Percentiles rank a stretch among this genome's conserved stretches.
Evolutionary conservation across 2,888 invertebrate species (phyloP).

Genomic region (Cerastoderma edule): DNA sequence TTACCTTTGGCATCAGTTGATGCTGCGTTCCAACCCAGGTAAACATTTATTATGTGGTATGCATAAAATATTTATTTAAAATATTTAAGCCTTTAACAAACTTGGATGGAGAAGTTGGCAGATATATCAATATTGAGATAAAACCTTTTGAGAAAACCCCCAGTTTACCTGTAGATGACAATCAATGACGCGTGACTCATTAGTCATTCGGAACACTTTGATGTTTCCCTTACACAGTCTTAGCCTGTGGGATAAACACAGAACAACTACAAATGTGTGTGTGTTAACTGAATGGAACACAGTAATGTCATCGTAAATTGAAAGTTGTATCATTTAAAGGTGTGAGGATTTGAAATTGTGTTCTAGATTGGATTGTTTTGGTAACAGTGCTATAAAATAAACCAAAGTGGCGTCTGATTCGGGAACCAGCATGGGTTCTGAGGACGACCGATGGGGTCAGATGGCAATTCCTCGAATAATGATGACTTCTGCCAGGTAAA

Average conservation of each 20-base stretch:
- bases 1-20: too few species aligned
- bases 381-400: slow-evolving; percentile 14
- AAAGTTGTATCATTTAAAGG: slow-evolving; percentile 11
- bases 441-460: slow-evolving; percentile 64
- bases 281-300: slow-evolving; percentile 9
- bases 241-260: slow-evolving; percentile 19
- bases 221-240: slow-evolving; percentile 13
- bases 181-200: slow-evolving; percentile 60
- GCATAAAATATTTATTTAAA: not conserved
- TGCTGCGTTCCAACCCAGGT: too few species aligned
- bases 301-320: slow-evolving; percentile 23
- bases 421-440: slow-evolving; percentile 60
- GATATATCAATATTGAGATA: not conserved
- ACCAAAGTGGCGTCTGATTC: slow-evolving; percentile 62
- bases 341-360: slow-evolving; percentile 6
- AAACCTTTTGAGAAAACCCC: slow-evolving; percentile 50
- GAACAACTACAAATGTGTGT: slow-evolving; percentile 5
- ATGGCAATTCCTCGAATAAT: slow-evolving; percentile 65
- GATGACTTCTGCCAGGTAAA: slow-evolving; percentile 70
- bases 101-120: not conserved
- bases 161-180: slow-evolving; percentile 45
- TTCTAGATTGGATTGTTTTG: slow-evolving; percentile 4
- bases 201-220: slow-evolving; percentile 45
- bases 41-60: not conserved
- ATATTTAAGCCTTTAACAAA: not conserved